A percentile compares a stretch with the other conserved stretches of the same genome.
These are phyloP conservation scores for Neolamprologus kungweensis DNA, from an alignment of 2,113 vertebrate species.

Conservation along the genomic window DNA sequence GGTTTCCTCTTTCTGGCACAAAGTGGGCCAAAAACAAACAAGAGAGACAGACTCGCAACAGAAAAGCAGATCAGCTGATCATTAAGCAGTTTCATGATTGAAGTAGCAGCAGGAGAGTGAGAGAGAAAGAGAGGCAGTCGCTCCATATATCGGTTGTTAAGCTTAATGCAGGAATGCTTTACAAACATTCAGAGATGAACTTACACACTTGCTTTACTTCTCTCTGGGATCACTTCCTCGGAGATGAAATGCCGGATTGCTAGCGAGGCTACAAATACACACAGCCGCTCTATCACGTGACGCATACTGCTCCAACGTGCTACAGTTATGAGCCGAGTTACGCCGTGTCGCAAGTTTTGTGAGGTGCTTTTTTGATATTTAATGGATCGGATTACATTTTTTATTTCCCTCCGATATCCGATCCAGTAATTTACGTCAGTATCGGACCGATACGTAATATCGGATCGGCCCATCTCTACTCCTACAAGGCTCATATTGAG, in stretches of 20 bases:
- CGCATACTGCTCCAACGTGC: neutral
- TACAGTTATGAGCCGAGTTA: neutral
- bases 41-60: fast-evolving
- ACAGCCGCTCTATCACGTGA: neutral
- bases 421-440: neutral
- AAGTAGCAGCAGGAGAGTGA: too few species aligned
- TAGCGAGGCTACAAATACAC: neutral
- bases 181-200: neutral
- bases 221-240: neutral
- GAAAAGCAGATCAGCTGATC: too few species aligned
- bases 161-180: neutral
- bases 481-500: neutral
- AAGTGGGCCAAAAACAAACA: fast-evolving
- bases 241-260: neutral
- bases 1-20: fast-evolving
- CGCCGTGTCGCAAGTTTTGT: neutral
- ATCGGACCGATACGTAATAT: neutral
- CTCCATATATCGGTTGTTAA: neutral
- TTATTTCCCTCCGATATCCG: neutral
- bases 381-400: neutral
- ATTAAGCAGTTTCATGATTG: too few species aligned
- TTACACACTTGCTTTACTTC: neutral
- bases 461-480: neutral
- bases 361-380: neutral
- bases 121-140: fast-evolving